Percentiles rank a stretch among this genome's conserved stretches.
These are phyloP conservation scores for Cyaniris semiargus DNA, from an alignment of 2,888 invertebrate species.

Conservation along the genomic window DNA sequence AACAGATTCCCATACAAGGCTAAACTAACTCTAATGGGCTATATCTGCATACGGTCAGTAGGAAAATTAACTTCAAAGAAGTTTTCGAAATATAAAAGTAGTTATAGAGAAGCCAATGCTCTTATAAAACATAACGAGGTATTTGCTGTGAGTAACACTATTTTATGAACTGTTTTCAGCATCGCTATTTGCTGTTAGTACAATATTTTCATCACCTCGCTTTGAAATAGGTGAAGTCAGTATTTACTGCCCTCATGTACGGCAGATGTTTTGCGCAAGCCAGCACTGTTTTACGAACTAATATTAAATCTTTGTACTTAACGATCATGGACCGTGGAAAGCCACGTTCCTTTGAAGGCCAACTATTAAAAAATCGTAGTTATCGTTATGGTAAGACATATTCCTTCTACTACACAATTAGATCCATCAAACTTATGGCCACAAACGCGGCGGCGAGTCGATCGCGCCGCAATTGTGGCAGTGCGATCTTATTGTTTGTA, in stretches of 20 bases:
- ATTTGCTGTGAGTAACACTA: background rate
- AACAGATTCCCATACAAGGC: no score
- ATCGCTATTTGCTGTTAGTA: slow-evolving; percentile 12
- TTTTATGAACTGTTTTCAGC: background rate
- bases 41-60: background rate
- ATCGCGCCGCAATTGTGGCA: no score
- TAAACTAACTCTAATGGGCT: no score
- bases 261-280: slow-evolving; percentile 23
- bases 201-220: slow-evolving; percentile 33
- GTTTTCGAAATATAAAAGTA: background rate
- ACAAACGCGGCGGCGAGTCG: no score
- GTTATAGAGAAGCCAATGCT: background rate
- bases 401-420: no score
- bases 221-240: slow-evolving; percentile 34
- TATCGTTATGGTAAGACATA: no score
- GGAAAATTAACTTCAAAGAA: background rate
- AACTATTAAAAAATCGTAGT: no score
- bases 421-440: no score
- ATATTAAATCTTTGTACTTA: no score
- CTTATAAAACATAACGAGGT: background rate
- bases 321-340: no score
- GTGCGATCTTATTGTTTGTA: no score
- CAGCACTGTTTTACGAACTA: background rate
- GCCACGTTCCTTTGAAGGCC: no score
- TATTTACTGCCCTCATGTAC: slow-evolving; percentile 30